Conservation (phyloP, 1,140 invertebrate species). For the Drosophila kurseongensis region DNA sequence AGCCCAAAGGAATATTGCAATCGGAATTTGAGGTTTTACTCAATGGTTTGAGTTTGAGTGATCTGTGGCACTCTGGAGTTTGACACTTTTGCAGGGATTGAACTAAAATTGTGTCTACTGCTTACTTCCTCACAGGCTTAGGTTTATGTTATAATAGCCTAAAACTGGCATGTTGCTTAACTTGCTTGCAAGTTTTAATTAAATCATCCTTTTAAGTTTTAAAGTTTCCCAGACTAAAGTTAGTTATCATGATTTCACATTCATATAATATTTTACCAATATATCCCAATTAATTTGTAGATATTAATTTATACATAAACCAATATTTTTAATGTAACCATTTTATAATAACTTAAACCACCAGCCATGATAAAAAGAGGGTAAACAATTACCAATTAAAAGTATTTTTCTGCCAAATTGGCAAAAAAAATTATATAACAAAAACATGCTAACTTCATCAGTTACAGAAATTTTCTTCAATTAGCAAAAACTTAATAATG, state of each 20-base stretch:
- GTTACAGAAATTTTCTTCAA: slow-evolving; percentile 52
- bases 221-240: too few species aligned
- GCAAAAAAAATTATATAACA: slow-evolving; percentile 21
- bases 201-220: not conserved
- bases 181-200: not conserved
- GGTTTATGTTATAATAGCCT: not conserved
- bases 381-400: not conserved
- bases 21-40: slow-evolving; percentile 30
- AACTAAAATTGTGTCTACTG: not conserved
- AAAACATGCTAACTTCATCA: slow-evolving; percentile 37
- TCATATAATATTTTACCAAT: too few species aligned
- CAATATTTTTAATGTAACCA: too few species aligned
- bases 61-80: slow-evolving; percentile 3
- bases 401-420: not conserved
- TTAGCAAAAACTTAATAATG: slow-evolving; percentile 60
- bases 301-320: too few species aligned
- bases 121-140: not conserved
- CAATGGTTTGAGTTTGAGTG: slow-evolving; percentile 10
- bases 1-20: slow-evolving; percentile 26
- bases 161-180: too few species aligned
- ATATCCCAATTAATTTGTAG: too few species aligned
- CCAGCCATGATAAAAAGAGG: not conserved
- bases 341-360: too few species aligned
- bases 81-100: not conserved
- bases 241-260: too few species aligned